These are phyloP conservation scores for Megaptera novaeangliae DNA, from an alignment of 2,113 vertebrate species.

Conservation along the genomic window DNA sequence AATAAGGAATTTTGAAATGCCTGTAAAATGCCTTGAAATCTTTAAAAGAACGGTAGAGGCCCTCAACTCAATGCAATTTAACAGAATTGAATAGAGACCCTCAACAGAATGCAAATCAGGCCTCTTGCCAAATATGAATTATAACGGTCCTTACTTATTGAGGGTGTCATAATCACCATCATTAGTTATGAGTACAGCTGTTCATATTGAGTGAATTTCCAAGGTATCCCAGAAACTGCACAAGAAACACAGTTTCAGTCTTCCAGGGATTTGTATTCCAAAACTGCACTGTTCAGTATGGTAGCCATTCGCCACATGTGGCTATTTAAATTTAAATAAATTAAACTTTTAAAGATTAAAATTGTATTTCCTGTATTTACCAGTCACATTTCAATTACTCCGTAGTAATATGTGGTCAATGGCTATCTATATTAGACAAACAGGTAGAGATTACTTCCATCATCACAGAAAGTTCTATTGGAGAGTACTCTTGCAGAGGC, in stretches of 20 bases:
- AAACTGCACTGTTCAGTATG: not conserved
- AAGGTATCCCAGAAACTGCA: not conserved
- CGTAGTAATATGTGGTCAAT: not conserved
- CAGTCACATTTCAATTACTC: not conserved
- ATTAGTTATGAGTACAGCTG: constrained; percentile 20
- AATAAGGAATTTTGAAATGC: constrained; percentile 15
- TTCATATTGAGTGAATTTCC: constrained; percentile 5
- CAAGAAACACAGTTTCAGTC: not conserved
- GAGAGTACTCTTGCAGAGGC: not conserved
- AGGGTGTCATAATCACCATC: not conserved
- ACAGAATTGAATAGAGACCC: not conserved
- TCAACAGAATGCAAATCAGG: constrained; percentile 2
- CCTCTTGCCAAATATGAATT: not conserved
- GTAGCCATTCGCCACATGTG: not conserved
- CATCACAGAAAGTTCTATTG: not conserved
- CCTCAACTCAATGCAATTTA: not conserved
- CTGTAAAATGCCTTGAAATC: constrained; percentile 7
- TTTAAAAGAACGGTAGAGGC: not conserved
- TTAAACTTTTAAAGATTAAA: not conserved
- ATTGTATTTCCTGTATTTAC: not conserved
- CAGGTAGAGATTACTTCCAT: not conserved
- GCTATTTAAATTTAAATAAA: not conserved
- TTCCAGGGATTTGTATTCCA: not conserved
- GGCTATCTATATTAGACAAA: not conserved
- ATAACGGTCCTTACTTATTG: constrained; percentile 42